Evolutionary conservation across 2,797 vertebrate genomes (phyloP).

Genomic region (Peromyscus eremicus): DNA sequence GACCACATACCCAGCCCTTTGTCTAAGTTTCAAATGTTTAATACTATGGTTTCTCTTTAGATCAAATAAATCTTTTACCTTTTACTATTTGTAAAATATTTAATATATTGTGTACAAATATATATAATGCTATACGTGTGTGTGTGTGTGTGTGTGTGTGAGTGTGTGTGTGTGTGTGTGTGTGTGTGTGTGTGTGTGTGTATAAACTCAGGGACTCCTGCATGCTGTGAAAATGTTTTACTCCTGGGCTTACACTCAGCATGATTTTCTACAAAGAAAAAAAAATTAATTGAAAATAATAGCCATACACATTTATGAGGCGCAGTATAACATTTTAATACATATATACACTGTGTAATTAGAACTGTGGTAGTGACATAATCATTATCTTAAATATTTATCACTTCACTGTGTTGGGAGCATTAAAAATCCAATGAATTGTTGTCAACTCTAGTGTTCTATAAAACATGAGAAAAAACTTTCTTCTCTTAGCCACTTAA

Average conservation of each 20-base stretch:
- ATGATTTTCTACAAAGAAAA: background rate
- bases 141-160: too few species aligned
- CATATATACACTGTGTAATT: background rate
- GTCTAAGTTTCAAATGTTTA: background rate
- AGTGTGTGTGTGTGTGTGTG: too few species aligned
- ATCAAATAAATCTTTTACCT: background rate
- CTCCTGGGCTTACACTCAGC: background rate
- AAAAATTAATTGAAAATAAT: background rate
- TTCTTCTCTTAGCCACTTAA: background rate
- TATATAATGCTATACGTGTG: background rate
- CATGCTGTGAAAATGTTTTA: background rate
- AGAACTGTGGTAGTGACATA: background rate
- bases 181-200: background rate
- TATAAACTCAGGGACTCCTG: background rate
- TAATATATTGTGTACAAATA: background rate
- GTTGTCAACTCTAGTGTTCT: background rate
- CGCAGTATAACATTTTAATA: background rate
- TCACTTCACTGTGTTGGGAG: background rate
- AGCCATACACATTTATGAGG: background rate
- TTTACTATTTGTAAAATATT: background rate
- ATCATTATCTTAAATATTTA: background rate
- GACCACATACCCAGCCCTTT: background rate
- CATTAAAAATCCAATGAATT: background rate
- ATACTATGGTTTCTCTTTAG: background rate
- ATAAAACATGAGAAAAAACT: background rate